Percentiles rank a stretch among this genome's conserved stretches.
phyloP scores from a whole-genome alignment of 2,797 vertebrate genomes.

The Acanthurus tractus region DNA sequence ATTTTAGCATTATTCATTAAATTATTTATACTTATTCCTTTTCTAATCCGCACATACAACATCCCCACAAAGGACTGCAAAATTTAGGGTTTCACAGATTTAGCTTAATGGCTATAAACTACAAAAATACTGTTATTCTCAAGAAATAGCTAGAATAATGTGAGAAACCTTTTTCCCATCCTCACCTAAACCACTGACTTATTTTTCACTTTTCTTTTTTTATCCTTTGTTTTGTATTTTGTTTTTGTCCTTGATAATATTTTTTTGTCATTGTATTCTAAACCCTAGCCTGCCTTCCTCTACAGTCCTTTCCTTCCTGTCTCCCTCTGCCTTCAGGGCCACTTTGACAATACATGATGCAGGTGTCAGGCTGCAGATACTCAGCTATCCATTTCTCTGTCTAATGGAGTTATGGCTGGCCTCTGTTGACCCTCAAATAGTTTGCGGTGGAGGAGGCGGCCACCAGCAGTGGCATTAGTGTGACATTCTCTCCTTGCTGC shows the following conservation, averaged over 20 bases:
- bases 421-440: constrained; percentile 70
- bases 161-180: no score
- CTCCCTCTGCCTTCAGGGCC: constrained; percentile 27
- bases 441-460: constrained; percentile 49
- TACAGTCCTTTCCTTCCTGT: constrained; percentile 17
- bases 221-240: not conserved
- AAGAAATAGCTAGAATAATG: no score
- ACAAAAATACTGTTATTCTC: no score
- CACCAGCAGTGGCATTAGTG: constrained; percentile 24
- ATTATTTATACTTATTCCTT: no score
- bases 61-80: no score
- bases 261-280: constrained; percentile 17
- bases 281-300: constrained; percentile 13
- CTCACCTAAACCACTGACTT: not conserved
- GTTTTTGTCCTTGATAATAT: not conserved
- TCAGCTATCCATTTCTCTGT: constrained; percentile 68
- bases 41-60: no score
- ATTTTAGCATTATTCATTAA: no score
- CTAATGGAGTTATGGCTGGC: constrained; percentile 69
- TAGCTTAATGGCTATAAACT: no score
- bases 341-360: constrained; percentile 55
- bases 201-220: not conserved
- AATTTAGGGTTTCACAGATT: no score
- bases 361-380: constrained; percentile 57
- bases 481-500: constrained; percentile 54